Conservation (phyloP, 2,113 vertebrate genomes). For the Sminthopsis crassicaudata region DNA sequence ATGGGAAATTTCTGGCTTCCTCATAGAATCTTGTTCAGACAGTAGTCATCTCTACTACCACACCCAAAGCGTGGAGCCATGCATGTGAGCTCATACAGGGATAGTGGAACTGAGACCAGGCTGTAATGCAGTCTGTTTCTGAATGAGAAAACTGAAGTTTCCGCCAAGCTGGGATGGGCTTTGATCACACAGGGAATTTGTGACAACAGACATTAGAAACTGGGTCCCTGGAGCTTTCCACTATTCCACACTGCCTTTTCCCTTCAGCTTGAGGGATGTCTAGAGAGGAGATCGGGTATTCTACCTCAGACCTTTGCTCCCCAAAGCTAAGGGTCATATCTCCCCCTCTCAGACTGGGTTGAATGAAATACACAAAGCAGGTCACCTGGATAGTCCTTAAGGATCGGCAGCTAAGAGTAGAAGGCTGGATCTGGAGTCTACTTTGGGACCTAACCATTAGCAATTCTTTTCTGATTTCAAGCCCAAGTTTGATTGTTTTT, state of each 20-base stretch:
- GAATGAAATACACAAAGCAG: neutral
- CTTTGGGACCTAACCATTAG: too few species aligned
- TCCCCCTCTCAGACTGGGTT: neutral
- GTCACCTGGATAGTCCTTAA: neutral
- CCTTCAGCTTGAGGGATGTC: neutral
- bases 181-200: neutral
- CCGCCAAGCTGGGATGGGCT: neutral
- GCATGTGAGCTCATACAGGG: conserved; percentile 68
- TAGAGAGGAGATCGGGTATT: neutral
- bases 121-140: neutral
- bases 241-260: neutral
- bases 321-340: neutral
- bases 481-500: too few species aligned
- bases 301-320: neutral
- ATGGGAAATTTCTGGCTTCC: conserved; percentile 80
- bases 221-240: neutral
- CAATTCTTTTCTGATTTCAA: too few species aligned
- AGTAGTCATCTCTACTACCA: conserved; percentile 74
- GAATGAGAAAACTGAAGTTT: neutral
- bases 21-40: conserved; percentile 76
- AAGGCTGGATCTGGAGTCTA: neutral
- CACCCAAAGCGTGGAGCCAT: conserved; percentile 72
- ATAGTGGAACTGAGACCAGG: conserved; percentile 20
- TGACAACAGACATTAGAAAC: neutral
- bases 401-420: neutral